These are phyloP conservation scores for Arctia plantaginis DNA, from an alignment of 2,888 invertebrate species.

Conservation along the genomic window DNA sequence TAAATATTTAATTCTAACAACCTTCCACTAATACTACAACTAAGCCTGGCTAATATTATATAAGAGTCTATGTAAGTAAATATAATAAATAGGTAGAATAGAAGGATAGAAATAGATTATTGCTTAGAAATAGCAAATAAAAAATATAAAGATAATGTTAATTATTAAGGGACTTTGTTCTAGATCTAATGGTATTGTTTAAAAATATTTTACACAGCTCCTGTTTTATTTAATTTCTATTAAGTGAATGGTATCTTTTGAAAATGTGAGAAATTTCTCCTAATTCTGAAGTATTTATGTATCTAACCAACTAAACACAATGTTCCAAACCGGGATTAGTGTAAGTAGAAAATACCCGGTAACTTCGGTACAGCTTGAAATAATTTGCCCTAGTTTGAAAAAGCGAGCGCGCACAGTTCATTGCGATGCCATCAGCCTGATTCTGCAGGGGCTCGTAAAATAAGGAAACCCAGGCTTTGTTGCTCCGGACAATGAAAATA, in stretches of 20 bases:
- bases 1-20: neutral
- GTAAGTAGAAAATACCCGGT: neutral
- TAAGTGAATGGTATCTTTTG: neutral
- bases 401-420: neutral
- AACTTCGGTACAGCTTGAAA: neutral
- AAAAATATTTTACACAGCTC: neutral
- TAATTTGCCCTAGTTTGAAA: neutral
- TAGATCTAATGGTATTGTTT: neutral
- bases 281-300: neutral
- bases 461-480: neutral
- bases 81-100: conserved; percentile 1
- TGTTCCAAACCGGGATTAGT: neutral
- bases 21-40: conserved; percentile 16
- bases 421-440: neutral
- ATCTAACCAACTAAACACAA: neutral
- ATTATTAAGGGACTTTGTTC: neutral
- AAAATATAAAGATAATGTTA: neutral
- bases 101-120: neutral
- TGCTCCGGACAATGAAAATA: neutral
- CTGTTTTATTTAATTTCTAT: neutral
- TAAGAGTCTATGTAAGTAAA: conserved; percentile 12
- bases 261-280: neutral
- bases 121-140: neutral
- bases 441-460: neutral
- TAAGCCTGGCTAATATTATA: conserved; percentile 43